Base-by-base conservation (phyloP, 2,797 vertebrate genomes). In the Harpagifer antarcticus region DNA sequence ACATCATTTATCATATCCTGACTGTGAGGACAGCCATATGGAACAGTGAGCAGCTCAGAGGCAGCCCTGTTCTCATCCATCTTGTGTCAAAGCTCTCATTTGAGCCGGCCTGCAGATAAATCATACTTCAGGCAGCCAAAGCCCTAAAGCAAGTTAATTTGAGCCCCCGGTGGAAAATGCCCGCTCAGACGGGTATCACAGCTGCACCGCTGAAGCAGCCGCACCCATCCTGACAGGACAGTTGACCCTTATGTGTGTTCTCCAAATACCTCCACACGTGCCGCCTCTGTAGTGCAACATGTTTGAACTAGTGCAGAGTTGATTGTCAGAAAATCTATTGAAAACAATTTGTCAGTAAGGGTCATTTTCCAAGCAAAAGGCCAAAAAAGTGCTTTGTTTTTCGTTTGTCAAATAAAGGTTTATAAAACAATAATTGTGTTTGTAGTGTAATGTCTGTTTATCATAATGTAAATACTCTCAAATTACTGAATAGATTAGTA, bases 121-220 rank as follows among this genome's bases (percentile, higher is more conserved):
- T 97, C 95, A 93, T 43, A 77, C 86, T 82, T 87, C 61, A 88
- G 89, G 90, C 93, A 87, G 86, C 95, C 87, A 85, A 89, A 88
- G 89, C 93, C 77, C 89, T 78, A 89, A 91, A 90, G 91, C 85
- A 1, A 83, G 85, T 96, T 93, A 95, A 95, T 95, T 94, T 92
- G 27, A 80, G 72, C 76, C 88, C 76, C 83, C 84, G 75, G 83
- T 73, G 88, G 91, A 90, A 94, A 88, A 90, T 89, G 81, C 78
- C 89, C 2, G 50, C 74, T 83, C 75, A 88, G 83, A 91, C 90
- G 89, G 89, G 89, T 89, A 85, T 81, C 82, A 87, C 83, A 91
- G 90, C 90, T 92, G 87, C 87, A 85, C 49, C 16, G 40, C 40
- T 20, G 73, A 62, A 68, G 74, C 40, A 20, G 71, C 79, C 65